phyloP scores from a whole-genome alignment of 2,113 vertebrate genomes.

The Odontophorus gujanensis region DNA sequence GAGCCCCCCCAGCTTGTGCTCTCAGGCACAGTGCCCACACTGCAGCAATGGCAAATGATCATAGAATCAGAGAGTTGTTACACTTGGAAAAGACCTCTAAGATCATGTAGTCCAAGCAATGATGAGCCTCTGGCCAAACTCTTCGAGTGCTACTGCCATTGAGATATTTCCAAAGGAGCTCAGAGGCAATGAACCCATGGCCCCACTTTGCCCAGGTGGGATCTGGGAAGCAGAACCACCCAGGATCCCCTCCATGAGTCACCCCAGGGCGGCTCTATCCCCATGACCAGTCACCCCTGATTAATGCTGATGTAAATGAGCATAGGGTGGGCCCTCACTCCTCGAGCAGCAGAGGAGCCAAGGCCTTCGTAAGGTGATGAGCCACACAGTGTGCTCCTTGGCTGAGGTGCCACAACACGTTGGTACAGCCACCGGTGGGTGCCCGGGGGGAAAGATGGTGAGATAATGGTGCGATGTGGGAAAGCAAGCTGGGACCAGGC shows the following conservation, averaged over 20 bases:
- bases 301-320: slow-evolving; percentile 50
- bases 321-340: background rate
- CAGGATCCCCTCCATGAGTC: background rate
- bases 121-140: background rate
- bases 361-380: slow-evolving; percentile 3
- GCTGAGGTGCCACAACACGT: background rate
- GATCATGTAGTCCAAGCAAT: too few species aligned
- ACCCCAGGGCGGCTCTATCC: background rate
- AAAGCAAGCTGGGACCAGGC: background rate
- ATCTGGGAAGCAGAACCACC: background rate
- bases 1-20: background rate
- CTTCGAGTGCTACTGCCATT: background rate
- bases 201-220: fast-evolving
- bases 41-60: background rate
- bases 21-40: background rate
- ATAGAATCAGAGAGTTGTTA: too few species aligned
- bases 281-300: slow-evolving; percentile 47
- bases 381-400: background rate
- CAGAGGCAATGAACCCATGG: fast-evolving
- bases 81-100: too few species aligned
- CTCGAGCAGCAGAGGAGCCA: background rate
- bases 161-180: background rate
- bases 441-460: slow-evolving; percentile 34
- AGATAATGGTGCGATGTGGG: slow-evolving; percentile 38
- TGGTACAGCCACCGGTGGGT: slow-evolving; percentile 33